Conservation (phyloP, 1,140 invertebrate genomes). For the Drosophila orena region DNA sequence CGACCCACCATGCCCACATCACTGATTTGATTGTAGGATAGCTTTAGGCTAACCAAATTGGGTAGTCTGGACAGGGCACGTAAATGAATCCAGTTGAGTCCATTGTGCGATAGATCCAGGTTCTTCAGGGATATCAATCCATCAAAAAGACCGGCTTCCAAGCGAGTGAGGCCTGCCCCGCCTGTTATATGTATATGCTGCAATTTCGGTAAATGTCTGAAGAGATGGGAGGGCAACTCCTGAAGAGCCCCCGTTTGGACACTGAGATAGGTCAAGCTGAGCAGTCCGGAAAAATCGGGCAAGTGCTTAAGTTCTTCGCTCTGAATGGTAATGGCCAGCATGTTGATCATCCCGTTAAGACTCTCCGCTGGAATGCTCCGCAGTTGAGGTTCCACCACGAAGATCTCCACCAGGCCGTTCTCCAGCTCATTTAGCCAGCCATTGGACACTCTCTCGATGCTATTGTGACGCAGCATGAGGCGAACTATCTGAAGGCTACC, state of each 20-base stretch:
- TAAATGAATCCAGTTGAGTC: slow-evolving; percentile 92
- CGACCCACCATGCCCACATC: slow-evolving; percentile 92
- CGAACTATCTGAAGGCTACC: slow-evolving; percentile 90
- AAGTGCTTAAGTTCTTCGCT: slow-evolving; percentile 90
- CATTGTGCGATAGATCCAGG: slow-evolving; percentile 92
- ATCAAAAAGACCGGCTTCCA: slow-evolving; percentile 91
- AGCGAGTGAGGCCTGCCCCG: slow-evolving; percentile 87
- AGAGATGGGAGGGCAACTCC: slow-evolving; percentile 90
- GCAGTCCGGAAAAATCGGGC: slow-evolving; percentile 88
- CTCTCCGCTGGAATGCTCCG: slow-evolving; percentile 91
- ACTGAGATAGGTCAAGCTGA: slow-evolving; percentile 88
- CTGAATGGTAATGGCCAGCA: slow-evolving; percentile 93
- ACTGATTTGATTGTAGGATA: slow-evolving; percentile 89
- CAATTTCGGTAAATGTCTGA: slow-evolving; percentile 89
- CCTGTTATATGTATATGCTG: slow-evolving; percentile 91
- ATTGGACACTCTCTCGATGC: slow-evolving; percentile 91
- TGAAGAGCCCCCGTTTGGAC: slow-evolving; percentile 89
- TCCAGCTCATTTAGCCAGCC: slow-evolving; percentile 92
- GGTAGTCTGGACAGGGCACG: slow-evolving; percentile 90
- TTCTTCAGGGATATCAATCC: slow-evolving; percentile 90
- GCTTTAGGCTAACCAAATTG: slow-evolving; percentile 89
- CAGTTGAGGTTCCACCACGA: slow-evolving; percentile 92
- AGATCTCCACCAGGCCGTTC: slow-evolving; percentile 91
- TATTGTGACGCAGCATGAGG: slow-evolving; percentile 93
- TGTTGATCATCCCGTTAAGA: slow-evolving; percentile 89